Conservation (phyloP, 2,888 invertebrate species). For the Eudasyphora cyanicolor region DNA sequence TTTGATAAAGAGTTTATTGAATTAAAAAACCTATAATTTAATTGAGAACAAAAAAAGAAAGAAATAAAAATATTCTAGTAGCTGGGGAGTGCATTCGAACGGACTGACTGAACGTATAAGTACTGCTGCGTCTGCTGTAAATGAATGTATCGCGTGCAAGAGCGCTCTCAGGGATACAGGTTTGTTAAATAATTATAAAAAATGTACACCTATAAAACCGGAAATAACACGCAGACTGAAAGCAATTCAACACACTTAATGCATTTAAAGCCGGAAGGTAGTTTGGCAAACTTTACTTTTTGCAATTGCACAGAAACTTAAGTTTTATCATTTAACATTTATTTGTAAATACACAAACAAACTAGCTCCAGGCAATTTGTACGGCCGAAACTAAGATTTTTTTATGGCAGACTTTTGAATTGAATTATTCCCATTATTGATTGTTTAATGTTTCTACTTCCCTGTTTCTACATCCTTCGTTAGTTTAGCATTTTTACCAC, state of each 20-base stretch:
- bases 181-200: not conserved
- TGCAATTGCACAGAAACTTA: too few relatives aligned
- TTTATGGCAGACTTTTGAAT: too few relatives aligned
- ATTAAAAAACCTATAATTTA: conserved; percentile 35
- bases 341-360: too few relatives aligned
- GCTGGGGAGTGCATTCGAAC: too few relatives aligned
- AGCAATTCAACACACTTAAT: not conserved
- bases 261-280: not conserved
- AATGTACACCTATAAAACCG: not conserved
- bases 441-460: too few relatives aligned
- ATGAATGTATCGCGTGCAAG: not conserved
- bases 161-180: not conserved
- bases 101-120: not conserved
- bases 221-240: not conserved
- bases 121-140: not conserved
- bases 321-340: too few relatives aligned
- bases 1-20: conserved; percentile 17
- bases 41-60: conserved; percentile 8
- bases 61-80: not conserved
- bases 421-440: too few relatives aligned
- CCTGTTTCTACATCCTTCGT: too few relatives aligned
- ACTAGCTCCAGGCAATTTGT: too few relatives aligned
- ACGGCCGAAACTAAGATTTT: too few relatives aligned
- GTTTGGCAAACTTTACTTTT: too few relatives aligned
- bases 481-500: too few relatives aligned